Evolutionary conservation across 2,113 vertebrate species (phyloP), one percentile per base, ranked within the genome.

Genomic region (Lophochroa leadbeateri): DNA sequence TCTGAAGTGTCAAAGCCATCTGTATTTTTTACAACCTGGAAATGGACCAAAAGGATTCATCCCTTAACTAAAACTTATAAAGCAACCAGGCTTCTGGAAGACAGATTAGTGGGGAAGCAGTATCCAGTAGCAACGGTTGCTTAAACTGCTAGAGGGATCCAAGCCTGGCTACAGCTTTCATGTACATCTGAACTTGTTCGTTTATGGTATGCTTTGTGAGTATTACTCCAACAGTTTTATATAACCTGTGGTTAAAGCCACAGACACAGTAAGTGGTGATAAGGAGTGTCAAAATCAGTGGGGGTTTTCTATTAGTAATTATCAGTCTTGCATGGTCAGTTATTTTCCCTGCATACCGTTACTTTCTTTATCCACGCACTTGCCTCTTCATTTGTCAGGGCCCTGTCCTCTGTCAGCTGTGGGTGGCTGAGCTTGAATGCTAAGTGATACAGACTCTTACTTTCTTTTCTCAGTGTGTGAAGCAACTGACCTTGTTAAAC

Each of bases 341-440:
- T 94, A 85, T 95, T 97, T 93, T 85, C 57, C n/a, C 75, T 90
- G 88, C 21, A 58, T 92, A 83, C 81, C 39, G 21, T 47, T 72
- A 35, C 72, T 78, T 81, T 39, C 65, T 60, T 79, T 90, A 69
- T 9, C 60, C 60, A 24, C 39, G 64, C 20, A 3, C 16, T 89
- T 50, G 57, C n/a, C 60, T 88, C 60, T 60, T 96, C 43, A 84
- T 77, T 63, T 91, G n/a, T 52, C 65, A 91, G 74, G 61, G 43
- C 24, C 46, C 75, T 97, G 91, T 95, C 81, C 68, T 83, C 60
- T 95, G 91, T 69, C 94, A 86, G 88, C 90, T 79, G 65, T 68
- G 61, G 5, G 49, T 91, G 94, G 68, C 82, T 75, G 72, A 92
- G 43, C 82, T 83, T 79, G 70, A 94, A 95, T 92, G 53, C 33